These are phyloP conservation scores for Sycophila sp. DNA, from an alignment of 1,140 invertebrate genomes.

Conservation along the genomic window DNA sequence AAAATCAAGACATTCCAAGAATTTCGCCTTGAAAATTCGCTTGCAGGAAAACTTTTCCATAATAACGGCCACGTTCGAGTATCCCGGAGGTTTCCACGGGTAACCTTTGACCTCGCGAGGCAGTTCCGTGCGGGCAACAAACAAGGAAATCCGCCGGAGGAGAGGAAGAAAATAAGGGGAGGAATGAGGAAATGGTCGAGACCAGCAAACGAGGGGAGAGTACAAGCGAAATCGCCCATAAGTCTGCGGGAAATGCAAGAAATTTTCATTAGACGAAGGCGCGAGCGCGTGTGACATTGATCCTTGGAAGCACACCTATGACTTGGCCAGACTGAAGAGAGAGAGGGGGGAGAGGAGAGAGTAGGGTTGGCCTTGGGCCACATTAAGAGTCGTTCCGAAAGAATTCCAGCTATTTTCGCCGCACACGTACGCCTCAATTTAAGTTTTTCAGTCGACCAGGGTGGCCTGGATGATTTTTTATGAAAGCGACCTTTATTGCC, in stretches of 20 bases:
- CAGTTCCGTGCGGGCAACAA: no score
- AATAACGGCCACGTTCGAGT: no score
- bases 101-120: no score
- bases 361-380: neutral
- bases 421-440: neutral
- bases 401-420: constrained; percentile 8
- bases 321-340: neutral
- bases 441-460: neutral
- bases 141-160: neutral
- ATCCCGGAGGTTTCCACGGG: no score
- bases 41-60: no score
- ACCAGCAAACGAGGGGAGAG: no score
- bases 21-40: no score
- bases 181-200: no score
- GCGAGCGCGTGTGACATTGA: neutral
- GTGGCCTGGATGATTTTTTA: neutral
- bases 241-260: neutral
- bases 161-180: neutral
- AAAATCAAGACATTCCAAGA: no score
- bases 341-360: neutral
- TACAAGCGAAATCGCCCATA: no score
- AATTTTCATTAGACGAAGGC: constrained; percentile 10
- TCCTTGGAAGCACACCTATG: neutral
- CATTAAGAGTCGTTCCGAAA: neutral
- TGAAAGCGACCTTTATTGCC: neutral